Percentiles rank a stretch among this genome's conserved stretches.
Conservation (phyloP, 2,113 vertebrate species). For the Coptodon bakossiorum region DNA sequence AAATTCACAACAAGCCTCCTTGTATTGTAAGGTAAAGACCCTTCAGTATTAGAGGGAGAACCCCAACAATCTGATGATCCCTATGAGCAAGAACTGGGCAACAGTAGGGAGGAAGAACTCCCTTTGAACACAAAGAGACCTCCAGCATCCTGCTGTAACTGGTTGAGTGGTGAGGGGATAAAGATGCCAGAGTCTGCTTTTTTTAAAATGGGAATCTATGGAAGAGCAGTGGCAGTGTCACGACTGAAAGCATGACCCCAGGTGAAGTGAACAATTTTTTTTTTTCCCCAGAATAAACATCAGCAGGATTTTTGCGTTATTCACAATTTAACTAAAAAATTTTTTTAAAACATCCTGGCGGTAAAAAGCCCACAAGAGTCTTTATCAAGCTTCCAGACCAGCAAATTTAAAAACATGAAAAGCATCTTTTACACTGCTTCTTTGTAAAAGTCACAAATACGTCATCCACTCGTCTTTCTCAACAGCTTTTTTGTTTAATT, state of each 20-base stretch:
- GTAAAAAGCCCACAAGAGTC: not conserved
- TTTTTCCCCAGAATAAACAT: fast-evolving
- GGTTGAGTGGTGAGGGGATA: not conserved
- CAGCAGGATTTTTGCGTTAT: not conserved
- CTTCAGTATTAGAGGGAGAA: not conserved
- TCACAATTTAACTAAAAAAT: not conserved
- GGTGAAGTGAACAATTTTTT: not conserved
- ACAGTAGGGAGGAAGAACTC: not conserved
- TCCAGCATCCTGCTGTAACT: not conserved
- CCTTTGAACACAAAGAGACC: not conserved
- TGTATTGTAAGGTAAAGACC: not conserved
- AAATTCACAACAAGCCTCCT: not conserved
- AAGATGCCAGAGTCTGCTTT: not conserved
- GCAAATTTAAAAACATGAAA: not conserved
- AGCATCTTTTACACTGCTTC: not conserved
- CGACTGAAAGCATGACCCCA: not conserved
- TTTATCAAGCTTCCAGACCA: not conserved
- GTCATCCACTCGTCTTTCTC: not conserved
- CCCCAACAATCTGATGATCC: not conserved
- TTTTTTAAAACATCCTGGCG: not conserved
- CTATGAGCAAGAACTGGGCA: not conserved
- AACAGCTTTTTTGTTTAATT: not conserved
- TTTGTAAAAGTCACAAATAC: not conserved
- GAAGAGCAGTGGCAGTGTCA: not conserved
- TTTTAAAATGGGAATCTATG: not conserved